phyloP scores from a whole-genome alignment of 2,888 invertebrate species.

The Cheilosia pagana region DNA sequence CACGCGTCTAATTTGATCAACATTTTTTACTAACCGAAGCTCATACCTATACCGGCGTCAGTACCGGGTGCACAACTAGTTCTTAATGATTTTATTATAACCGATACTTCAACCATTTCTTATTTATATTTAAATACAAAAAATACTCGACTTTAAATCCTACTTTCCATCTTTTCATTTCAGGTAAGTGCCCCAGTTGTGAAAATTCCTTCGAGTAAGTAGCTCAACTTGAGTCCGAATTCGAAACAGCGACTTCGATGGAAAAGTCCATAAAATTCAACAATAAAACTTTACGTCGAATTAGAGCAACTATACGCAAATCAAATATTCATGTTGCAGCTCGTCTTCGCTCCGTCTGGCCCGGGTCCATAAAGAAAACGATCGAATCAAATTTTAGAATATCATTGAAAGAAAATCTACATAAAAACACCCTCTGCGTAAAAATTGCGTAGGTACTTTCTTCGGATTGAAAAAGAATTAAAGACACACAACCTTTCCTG shows the following conservation, averaged over 20 bases:
- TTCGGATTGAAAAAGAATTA: constrained; percentile 51
- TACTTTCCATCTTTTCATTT: constrained; percentile 24
- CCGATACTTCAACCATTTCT: too few species aligned
- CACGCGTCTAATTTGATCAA: too few species aligned
- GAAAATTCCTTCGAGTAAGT: too few species aligned
- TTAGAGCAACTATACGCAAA: constrained; percentile 36
- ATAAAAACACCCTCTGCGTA: constrained; percentile 65
- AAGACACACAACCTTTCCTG: constrained; percentile 30
- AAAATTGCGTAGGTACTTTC: constrained; percentile 43
- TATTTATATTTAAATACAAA: too few species aligned
- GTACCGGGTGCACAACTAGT: too few species aligned
- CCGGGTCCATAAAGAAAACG: constrained; percentile 6
- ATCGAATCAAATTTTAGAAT: constrained; percentile 52
- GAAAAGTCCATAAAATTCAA: constrained; percentile 8
- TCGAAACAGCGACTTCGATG: constrained; percentile 2
- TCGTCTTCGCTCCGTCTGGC: neutral
- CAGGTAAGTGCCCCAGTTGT: constrained; percentile 57
- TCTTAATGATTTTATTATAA: too few species aligned
- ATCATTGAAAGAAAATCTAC: constrained; percentile 41
- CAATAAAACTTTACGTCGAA: constrained; percentile 47
- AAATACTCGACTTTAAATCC: neutral
- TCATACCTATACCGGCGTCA: too few species aligned
- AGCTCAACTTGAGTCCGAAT: too few species aligned
- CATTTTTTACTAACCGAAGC: too few species aligned
- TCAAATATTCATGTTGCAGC: constrained; percentile 51